Conservation (phyloP, 2,113 vertebrate genomes). For the Calidris pygmaea region DNA sequence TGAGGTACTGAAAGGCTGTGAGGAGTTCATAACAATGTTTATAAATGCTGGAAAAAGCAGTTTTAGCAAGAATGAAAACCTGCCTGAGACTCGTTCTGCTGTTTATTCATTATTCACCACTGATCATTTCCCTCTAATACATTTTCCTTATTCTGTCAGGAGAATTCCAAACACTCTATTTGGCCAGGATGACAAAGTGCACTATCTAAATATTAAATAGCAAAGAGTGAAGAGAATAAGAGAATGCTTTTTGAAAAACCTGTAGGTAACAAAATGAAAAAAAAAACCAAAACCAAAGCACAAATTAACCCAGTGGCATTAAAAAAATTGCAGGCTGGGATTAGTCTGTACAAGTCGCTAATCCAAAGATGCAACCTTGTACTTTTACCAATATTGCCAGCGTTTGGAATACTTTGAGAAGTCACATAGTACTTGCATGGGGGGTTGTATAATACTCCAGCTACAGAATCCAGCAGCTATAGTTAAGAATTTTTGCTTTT, state of each 20-base stretch:
- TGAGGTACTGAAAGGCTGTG: not conserved
- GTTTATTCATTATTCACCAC: not conserved
- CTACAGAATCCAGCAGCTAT: not conserved
- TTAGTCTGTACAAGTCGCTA: not conserved
- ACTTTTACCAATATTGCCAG: not conserved
- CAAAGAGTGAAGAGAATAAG: not conserved
- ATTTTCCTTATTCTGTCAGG: not conserved
- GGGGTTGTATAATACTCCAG: not conserved
- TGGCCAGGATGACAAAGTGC: not conserved
- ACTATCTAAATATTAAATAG: not conserved
- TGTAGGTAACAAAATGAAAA: not conserved
- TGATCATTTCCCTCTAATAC: not conserved
- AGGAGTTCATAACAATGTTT: not conserved
- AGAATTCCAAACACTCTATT: not conserved
- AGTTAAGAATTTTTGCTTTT: not conserved
- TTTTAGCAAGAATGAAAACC: not conserved
- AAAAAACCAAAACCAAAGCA: not conserved
- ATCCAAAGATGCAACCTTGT: not conserved
- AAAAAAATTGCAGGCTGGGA: not conserved
- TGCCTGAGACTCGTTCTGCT: not conserved
- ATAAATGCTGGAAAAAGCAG: not conserved
- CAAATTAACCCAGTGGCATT: not conserved
- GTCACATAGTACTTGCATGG: not conserved
- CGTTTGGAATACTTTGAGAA: not conserved
- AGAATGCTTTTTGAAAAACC: not conserved